A percentile compares a stretch with the other conserved stretches of the same genome.
Conservation (phyloP, 64 coral and sea anemone species). For the Pocillopora verrucosa region DNA sequence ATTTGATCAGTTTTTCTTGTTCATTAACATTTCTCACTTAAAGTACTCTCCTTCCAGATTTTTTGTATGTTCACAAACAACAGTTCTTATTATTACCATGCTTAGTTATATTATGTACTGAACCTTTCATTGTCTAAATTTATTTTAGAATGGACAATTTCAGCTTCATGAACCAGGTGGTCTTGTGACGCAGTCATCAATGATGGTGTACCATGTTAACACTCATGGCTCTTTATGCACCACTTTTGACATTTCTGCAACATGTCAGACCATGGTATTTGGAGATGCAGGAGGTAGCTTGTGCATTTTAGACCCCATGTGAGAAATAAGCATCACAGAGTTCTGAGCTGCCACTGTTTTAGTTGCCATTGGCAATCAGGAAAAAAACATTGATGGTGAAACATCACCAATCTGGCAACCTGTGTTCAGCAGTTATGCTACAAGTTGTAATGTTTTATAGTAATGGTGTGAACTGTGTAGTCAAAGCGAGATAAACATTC, state of each 20-base stretch:
- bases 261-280: conserved; percentile 85
- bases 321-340: no score
- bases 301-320: background rate
- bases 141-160: conserved; percentile 73
- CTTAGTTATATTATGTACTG: background rate
- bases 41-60: no score
- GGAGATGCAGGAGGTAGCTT: conserved; percentile 86
- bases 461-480: no score
- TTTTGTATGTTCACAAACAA: background rate
- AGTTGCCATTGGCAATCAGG: no score
- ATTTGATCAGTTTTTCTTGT: no score
- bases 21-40: background rate
- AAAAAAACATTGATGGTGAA: no score
- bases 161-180: conserved; percentile 88
- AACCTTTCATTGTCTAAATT: background rate
- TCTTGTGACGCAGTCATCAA: conserved; percentile 76
- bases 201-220: conserved; percentile 95
- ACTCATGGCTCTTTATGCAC: conserved; percentile 82
- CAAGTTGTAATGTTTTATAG: no score
- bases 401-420: no score
- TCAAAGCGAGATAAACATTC: no score
- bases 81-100: background rate
- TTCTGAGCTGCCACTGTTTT: no score
- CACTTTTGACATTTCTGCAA: conserved; percentile 87
- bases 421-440: no score